Conservation (phyloP, 2,113 vertebrate species). For the Cyrtonyx montezumae region DNA sequence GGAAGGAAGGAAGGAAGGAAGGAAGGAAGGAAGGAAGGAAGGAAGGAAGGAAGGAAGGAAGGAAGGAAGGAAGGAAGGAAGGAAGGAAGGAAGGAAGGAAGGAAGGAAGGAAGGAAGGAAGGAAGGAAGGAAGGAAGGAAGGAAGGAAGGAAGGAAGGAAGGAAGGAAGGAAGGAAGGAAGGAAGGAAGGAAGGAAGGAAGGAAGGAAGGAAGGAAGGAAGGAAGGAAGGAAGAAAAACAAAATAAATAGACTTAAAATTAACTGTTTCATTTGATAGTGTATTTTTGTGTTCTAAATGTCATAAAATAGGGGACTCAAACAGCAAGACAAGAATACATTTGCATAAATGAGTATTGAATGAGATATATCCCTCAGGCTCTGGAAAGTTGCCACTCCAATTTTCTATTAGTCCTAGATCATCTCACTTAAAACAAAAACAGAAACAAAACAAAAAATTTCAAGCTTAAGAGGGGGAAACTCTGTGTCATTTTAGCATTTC, state of each 20-base stretch:
- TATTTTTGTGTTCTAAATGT: slow-evolving; percentile 57
- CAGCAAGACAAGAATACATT: slow-evolving; percentile 47
- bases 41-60: not conserved
- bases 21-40: not conserved
- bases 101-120: not conserved
- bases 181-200: not conserved
- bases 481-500: not conserved
- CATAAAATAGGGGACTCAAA: slow-evolving; percentile 41
- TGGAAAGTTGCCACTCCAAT: slow-evolving; percentile 40
- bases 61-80: not conserved
- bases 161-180: not conserved
- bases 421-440: not conserved
- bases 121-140: not conserved
- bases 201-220: not conserved
- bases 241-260: not conserved
- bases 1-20: not conserved
- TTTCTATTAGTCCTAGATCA: not conserved
- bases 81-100: not conserved
- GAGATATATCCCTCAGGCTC: slow-evolving; percentile 35
- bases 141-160: not conserved
- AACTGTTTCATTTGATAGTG: slow-evolving; percentile 33
- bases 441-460: not conserved
- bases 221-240: not conserved
- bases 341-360: slow-evolving; percentile 47
- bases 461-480: slow-evolving; percentile 11